phyloP scores from a whole-genome alignment of 2,113 vertebrate species.

The Leptobrachium leishanense region DNA sequence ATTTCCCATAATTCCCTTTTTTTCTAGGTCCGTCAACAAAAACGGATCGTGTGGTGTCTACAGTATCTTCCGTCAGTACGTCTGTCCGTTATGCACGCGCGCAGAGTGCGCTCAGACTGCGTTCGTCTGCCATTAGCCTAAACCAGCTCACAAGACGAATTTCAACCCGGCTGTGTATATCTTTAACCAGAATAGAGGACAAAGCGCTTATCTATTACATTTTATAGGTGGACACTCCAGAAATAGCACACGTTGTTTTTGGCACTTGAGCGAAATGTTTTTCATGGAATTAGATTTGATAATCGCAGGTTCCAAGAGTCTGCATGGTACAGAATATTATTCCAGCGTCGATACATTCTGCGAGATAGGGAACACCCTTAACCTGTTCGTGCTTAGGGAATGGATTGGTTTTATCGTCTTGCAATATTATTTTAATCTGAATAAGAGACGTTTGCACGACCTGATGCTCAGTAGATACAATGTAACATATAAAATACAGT shows the following conservation, averaged over 20 bases:
- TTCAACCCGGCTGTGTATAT: too few species aligned
- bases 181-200: background rate
- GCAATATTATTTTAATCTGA: background rate
- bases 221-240: background rate
- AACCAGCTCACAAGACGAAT: too few species aligned
- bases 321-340: background rate
- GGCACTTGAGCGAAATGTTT: background rate
- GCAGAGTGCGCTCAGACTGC: too few species aligned
- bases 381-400: background rate
- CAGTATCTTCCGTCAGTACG: too few species aligned
- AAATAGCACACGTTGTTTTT: background rate
- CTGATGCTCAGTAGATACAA: too few species aligned
- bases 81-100: too few species aligned
- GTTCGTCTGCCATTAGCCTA: too few species aligned
- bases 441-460: too few species aligned
- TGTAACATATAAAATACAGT: too few species aligned
- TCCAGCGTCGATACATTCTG: background rate
- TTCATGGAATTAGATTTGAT: constrained; percentile 6
- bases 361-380: background rate
- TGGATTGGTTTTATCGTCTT: background rate
- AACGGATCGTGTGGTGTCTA: too few species aligned
- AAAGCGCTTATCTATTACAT: background rate
- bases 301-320: background rate
- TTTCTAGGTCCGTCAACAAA: too few species aligned
- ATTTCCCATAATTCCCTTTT: too few species aligned